phyloP scores from a whole-genome alignment of 2,888 invertebrate genomes.

The Conchocele bisecta region DNA sequence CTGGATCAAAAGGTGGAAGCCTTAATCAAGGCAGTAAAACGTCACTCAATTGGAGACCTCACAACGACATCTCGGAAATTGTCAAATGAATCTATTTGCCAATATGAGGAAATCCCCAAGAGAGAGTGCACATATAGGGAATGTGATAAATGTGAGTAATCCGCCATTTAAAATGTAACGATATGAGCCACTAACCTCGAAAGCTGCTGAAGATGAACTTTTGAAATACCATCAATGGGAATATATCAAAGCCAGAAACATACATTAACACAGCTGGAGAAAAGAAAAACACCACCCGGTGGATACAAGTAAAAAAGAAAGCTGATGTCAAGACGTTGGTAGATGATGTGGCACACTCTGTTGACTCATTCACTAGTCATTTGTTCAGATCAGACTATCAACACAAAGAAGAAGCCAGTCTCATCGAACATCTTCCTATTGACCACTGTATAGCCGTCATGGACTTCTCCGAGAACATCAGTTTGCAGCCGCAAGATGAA shows the following conservation, averaged over 20 bases:
- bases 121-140: constrained; percentile 18
- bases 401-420: constrained; percentile 12
- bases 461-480: constrained; percentile 41
- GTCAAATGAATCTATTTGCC: constrained; percentile 21
- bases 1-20: constrained; percentile 22
- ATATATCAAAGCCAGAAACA: no score
- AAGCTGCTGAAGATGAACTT: background rate
- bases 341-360: background rate
- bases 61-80: constrained; percentile 17
- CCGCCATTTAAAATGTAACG: background rate
- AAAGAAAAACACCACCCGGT: constrained; percentile 8
- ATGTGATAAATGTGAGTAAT: constrained; percentile 16
- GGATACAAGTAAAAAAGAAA: constrained; percentile 31
- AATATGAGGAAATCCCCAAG: constrained; percentile 5
- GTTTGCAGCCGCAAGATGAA: constrained; percentile 41
- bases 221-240: constrained; percentile 39
- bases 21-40: constrained; percentile 15
- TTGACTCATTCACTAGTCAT: constrained; percentile 20
- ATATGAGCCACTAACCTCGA: constrained; percentile 5
- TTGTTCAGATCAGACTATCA: constrained; percentile 39
- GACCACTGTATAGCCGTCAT: constrained; percentile 29
- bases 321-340: constrained; percentile 6
- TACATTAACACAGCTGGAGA: background rate
- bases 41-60: background rate
- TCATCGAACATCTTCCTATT: constrained; percentile 21